phyloP scores from a whole-genome alignment of 2,888 invertebrate species.

The Odontocolon sp. region DNA sequence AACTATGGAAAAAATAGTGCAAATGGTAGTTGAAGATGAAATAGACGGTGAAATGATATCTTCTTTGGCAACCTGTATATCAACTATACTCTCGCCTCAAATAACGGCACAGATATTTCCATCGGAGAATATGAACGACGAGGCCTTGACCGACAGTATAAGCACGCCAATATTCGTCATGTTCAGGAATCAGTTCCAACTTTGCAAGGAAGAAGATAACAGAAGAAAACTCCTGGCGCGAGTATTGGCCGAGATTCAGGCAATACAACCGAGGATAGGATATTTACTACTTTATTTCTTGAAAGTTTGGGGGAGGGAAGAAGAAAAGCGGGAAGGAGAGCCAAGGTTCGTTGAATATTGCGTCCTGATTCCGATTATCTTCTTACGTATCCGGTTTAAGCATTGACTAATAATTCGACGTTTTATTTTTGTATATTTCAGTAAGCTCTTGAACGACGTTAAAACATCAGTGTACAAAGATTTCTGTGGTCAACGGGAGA shows the following conservation, averaged over 20 bases:
- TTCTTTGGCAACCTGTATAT: constrained; percentile 84
- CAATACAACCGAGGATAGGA: constrained; percentile 88
- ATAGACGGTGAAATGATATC: constrained; percentile 84
- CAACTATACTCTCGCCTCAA: constrained; percentile 83
- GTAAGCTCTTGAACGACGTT: constrained; percentile 83
- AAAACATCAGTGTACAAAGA: constrained; percentile 94
- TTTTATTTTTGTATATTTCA: constrained; percentile 71
- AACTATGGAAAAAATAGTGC: constrained; percentile 85
- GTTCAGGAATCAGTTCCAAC: constrained; percentile 90
- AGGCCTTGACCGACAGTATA: constrained; percentile 88
- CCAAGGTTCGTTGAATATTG: constrained; percentile 74
- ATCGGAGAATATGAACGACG: constrained; percentile 83
- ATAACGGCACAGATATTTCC: constrained; percentile 82
- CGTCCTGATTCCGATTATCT: too few relatives aligned
- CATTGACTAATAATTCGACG: too few relatives aligned
- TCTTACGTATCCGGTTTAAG: too few relatives aligned
- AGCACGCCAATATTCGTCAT: constrained; percentile 93
- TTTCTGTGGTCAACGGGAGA: constrained; percentile 91
- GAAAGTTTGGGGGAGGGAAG: constrained; percentile 87
- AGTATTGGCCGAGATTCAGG: constrained; percentile 88
- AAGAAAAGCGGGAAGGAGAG: constrained; percentile 81
- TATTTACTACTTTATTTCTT: constrained; percentile 94
- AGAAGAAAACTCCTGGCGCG: constrained; percentile 90
- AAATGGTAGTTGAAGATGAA: constrained; percentile 84
- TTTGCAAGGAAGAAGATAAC: constrained; percentile 87